phyloP scores from a whole-genome alignment of 1,140 invertebrate genomes.

The Muscidifurax raptorellus region DNA sequence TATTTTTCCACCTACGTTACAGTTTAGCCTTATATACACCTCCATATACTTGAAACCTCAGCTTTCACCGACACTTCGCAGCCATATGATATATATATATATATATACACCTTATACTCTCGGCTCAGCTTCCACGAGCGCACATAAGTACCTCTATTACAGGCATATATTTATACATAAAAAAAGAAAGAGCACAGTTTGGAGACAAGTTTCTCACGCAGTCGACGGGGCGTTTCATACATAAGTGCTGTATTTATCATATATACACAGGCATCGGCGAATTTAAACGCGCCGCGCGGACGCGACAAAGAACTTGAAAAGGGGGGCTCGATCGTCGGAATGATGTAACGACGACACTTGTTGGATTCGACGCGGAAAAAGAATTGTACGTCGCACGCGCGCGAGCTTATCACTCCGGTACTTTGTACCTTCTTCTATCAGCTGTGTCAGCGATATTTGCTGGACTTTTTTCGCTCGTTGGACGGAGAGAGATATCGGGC shows the following conservation, averaged over 20 bases:
- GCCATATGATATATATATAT: not conserved
- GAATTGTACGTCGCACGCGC: not conserved
- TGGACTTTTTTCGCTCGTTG: not conserved
- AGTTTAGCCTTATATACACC: not conserved
- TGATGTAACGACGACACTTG: slow-evolving; percentile 44
- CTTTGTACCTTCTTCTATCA: slow-evolving; percentile 19
- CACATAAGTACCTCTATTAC: too few species aligned
- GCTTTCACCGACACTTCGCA: not conserved
- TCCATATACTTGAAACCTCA: not conserved
- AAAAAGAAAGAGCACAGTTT: not conserved
- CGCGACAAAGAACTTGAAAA: slow-evolving; percentile 46
- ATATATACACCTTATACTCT: not conserved
- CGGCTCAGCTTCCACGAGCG: not conserved
- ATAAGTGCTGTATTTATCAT: too few species aligned
- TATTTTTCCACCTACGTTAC: not conserved
- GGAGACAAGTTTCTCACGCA: not conserved
- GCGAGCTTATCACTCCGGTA: not conserved
- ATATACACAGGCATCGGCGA: too few species aligned
- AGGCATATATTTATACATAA: not conserved
- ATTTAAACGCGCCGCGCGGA: not conserved
- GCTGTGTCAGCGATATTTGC: not conserved
- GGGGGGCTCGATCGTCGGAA: slow-evolving; percentile 21
- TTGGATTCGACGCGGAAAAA: slow-evolving; percentile 2
- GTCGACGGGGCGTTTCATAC: not conserved
- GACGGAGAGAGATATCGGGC: too few species aligned